These are phyloP conservation scores for Montipora sp. DNA, from an alignment of 64 coral and sea anemone genomes.

Conservation along the genomic window DNA sequence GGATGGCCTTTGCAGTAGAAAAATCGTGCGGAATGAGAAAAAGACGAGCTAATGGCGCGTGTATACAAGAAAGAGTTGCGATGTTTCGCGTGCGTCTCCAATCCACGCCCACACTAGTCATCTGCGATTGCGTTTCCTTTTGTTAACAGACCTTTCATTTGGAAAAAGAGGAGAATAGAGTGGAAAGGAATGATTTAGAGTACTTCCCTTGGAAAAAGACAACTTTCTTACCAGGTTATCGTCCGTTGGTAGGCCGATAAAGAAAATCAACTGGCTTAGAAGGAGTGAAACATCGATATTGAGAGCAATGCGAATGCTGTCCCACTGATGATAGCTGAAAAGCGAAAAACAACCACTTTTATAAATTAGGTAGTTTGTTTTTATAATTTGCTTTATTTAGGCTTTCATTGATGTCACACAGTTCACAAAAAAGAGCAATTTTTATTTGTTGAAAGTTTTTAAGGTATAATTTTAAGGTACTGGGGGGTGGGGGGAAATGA, in stretches of 20 bases:
- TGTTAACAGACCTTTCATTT: too few species aligned
- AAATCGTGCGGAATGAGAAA: too few species aligned
- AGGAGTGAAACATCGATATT: constrained; percentile 54
- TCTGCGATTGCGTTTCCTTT: too few species aligned
- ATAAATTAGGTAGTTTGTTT: neutral
- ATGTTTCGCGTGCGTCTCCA: too few species aligned
- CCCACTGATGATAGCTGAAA: constrained; percentile 58
- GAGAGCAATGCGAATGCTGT: constrained; percentile 70
- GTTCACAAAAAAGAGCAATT: too few species aligned
- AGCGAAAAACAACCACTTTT: neutral
- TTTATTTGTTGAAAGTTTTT: too few species aligned
- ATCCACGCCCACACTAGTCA: too few species aligned
- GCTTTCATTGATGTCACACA: neutral
- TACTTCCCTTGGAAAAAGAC: neutral
- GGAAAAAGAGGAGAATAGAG: neutral
- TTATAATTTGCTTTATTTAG: neutral
- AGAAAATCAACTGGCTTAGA: constrained; percentile 62
- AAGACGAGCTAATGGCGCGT: too few species aligned
- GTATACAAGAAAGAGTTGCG: too few species aligned
- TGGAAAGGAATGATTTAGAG: neutral
- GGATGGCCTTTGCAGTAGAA: too few species aligned
- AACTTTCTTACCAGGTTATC: constrained; percentile 2
- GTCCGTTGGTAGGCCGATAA: constrained; percentile 46
- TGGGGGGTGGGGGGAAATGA: too few species aligned
- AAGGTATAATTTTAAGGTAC: too few species aligned